Evolutionary conservation across 2,113 vertebrate genomes (phyloP), one percentile per base, ranked within the genome.

Genomic region (Etia nguti): DNA sequence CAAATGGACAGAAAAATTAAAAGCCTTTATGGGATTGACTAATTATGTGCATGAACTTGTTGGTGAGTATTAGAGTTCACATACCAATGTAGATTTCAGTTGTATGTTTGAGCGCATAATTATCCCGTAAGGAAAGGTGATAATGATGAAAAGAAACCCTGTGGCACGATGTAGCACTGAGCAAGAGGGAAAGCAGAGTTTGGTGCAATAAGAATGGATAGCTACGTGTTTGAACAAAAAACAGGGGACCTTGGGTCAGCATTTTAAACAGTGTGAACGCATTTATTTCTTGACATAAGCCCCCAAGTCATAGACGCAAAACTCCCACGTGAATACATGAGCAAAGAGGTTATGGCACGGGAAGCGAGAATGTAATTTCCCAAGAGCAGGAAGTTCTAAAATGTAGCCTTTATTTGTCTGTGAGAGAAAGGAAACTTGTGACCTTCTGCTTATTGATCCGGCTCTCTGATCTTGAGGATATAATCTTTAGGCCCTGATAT

Each of bases 371-470:
- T 13, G 29, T 86, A 54, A 93, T 90, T 88, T 88, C 91, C 86
- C 68, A 22, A 79, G 84, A 86, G 86, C 65, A 70, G 65, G 31
- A 55, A 55, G 56, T 10, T 20, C 41, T 79, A 29, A 73, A 81
- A 86, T 75, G 3, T 52, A 16, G 46, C 59, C 65, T 90, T 86
- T 84, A 81, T 82, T 81, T 90, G 70, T 91, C 57, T 81, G 70
- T n/a, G 59, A 81, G 56, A 70, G 79, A 60, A 60, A 57, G 38
- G 16, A 83, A 88, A 89, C 80, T 10, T 11, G 55, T 85, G 87
- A 94, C 85, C 90, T 90, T 93, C 84, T 89, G 50, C 65, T 85
- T 89, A 90, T 91, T 81, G 92, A 93, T 89, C 84, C 54, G 13
- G n/a, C 41, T 68, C 83, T 73, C 70, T 81, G 73, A 82, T 92